Percentiles rank a stretch among this genome's conserved stretches.
Conservation (phyloP, 2,888 invertebrate species). For the Caenorhabditis sp. region DNA sequence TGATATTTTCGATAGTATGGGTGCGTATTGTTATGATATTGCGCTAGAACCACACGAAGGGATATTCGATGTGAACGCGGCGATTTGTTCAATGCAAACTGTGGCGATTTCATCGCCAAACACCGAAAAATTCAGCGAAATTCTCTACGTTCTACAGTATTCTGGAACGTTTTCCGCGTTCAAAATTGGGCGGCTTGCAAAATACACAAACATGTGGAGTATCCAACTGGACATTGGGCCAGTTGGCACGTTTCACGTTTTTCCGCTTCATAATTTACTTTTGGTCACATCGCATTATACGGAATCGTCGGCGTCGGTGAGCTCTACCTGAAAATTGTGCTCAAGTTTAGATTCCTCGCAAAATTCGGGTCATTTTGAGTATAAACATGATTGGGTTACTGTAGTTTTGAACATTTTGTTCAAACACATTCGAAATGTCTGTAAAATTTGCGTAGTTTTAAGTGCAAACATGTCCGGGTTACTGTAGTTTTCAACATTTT, state of each 20-base stretch:
- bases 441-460: too few species aligned
- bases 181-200: slow-evolving; percentile 49
- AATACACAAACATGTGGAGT: slow-evolving; percentile 41
- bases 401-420: too few species aligned
- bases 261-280: slow-evolving; percentile 40
- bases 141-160: slow-evolving; percentile 51
- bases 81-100: slow-evolving; percentile 46
- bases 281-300: slow-evolving; percentile 43
- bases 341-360: too few species aligned
- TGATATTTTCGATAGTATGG: slow-evolving; percentile 55
- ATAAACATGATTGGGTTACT: too few species aligned
- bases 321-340: too few species aligned
- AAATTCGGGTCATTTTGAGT: too few species aligned
- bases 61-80: slow-evolving; percentile 39
- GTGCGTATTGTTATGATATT: slow-evolving; percentile 56
- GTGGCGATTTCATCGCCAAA: slow-evolving; percentile 24
- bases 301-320: slow-evolving; percentile 7
- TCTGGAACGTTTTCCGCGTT: slow-evolving; percentile 51
- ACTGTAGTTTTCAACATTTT: too few species aligned
- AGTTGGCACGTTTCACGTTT: slow-evolving; percentile 32
- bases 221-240: slow-evolving; percentile 41
- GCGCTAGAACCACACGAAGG: slow-evolving; percentile 33
- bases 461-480: too few species aligned
- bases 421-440: too few species aligned
- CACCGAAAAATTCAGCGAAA: slow-evolving; percentile 45